A percentile compares a stretch with the other conserved stretches of the same genome.
Evolutionary conservation across 2,113 vertebrate genomes (phyloP).

Genomic region (Phyllopteryx taeniolatus): DNA sequence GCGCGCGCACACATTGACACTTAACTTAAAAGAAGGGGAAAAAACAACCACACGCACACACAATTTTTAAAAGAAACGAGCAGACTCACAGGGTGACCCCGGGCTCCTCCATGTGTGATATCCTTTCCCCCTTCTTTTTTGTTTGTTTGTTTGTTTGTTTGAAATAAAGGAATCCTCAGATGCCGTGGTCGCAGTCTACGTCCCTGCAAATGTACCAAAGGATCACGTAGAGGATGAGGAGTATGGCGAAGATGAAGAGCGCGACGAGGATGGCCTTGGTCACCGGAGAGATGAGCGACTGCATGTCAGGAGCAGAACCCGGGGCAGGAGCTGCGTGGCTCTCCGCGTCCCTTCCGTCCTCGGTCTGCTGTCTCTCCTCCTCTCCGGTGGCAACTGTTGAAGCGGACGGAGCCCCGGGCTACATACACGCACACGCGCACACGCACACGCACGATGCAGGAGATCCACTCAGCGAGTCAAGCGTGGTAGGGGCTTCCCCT

Average conservation of each 20-base stretch:
- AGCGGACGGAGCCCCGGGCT: slow-evolving; percentile 57
- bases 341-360: slow-evolving; percentile 57
- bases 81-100: slow-evolving; percentile 72
- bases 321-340: slow-evolving; percentile 63
- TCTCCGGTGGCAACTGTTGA: slow-evolving; percentile 70
- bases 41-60: slow-evolving; percentile 6
- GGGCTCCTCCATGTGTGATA: slow-evolving; percentile 47
- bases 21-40: background rate
- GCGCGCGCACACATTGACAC: slow-evolving; percentile 2
- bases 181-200: slow-evolving; percentile 95
- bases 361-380: slow-evolving; percentile 54
- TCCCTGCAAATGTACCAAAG: slow-evolving; percentile 98
- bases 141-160: background rate
- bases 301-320: slow-evolving; percentile 84
- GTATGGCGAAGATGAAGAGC: slow-evolving; percentile 96
- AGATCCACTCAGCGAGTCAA: slow-evolving; percentile 28
- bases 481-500: slow-evolving; percentile 65
- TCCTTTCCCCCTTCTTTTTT: slow-evolving; percentile 22
- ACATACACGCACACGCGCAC: slow-evolving; percentile 49
- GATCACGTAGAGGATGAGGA: slow-evolving; percentile 97
- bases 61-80: slow-evolving; percentile 1
- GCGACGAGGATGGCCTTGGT: slow-evolving; percentile 94
- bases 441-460: slow-evolving; percentile 34
- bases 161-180: slow-evolving; percentile 74
- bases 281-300: slow-evolving; percentile 93